Base-by-base conservation (phyloP, 2,888 invertebrate species). In the Lepidochitona cinerea region DNA sequence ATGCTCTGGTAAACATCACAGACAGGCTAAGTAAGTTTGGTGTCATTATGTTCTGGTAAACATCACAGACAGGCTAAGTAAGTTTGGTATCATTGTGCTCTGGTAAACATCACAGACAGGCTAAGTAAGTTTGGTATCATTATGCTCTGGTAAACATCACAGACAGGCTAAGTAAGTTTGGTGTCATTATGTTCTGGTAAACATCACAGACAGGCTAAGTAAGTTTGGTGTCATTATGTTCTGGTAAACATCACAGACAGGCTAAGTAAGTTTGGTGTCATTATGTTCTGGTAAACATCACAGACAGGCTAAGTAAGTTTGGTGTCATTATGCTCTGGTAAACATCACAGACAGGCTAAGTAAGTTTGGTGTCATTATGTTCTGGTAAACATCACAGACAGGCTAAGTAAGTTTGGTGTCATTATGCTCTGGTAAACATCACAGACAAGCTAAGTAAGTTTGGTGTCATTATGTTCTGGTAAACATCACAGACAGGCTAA, bases 41-140 rank as follows among this genome's bases (percentile, higher is more conserved):
- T 9, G 23, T 59, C n/a, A n/a, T n/a, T n/a, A n/a, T n/a, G n/a
- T n/a, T n/a, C n/a, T n/a, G n/a, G n/a, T n/a, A n/a, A n/a, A n/a
- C n/a, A n/a, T n/a, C n/a, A n/a, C n/a, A 49, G 23, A 49, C 49
- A 18, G 18, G 7, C 49, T 49, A 2, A n/a, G 49, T 49, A 49
- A n/a, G 7, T 49, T 2, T 49, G 7, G 49, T 49, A 23, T 49
- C n/a, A n/a, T 2, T n/a, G 18, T 2, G 49, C 7, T 41, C 9
- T 7, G 23, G 49, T 89, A 85, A 92, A 92, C 73, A 90, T 95
- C 72, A 92, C 93, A 0, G 93, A 94, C 36, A 93, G 94, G 89
- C 92, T 91, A 3, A 75, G 91, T 91, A 83, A n/a, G n/a, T n/a
- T n/a, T n/a, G n/a, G n/a, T n/a, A n/a, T n/a, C n/a, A n/a, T n/a